phyloP scores from a whole-genome alignment of 2,113 vertebrate species.

The Misgurnus anguillicaudatus region DNA sequence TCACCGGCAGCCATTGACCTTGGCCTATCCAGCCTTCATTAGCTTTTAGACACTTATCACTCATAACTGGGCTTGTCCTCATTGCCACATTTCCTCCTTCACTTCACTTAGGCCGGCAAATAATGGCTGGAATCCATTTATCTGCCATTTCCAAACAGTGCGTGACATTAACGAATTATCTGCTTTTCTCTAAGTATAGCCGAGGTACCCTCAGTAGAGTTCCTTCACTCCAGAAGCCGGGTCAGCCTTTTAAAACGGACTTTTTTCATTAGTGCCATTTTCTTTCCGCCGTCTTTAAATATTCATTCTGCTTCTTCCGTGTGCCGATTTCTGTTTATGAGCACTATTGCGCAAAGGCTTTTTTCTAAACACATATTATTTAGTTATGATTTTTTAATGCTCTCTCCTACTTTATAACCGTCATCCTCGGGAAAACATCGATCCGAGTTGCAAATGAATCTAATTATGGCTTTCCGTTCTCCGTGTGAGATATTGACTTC shows the following conservation, averaged over 20 bases:
- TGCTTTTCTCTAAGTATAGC: slow-evolving; percentile 82
- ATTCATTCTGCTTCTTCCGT: slow-evolving; percentile 72
- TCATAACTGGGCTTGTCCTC: slow-evolving; percentile 82
- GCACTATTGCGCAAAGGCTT: slow-evolving; percentile 72
- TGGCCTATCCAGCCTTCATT: slow-evolving; percentile 82
- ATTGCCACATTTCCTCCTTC: slow-evolving; percentile 76
- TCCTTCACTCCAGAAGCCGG: slow-evolving; percentile 72
- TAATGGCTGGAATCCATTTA: slow-evolving; percentile 86
- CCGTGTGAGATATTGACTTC: slow-evolving; percentile 77
- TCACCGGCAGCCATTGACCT: slow-evolving; percentile 79
- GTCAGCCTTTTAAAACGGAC: slow-evolving; percentile 71
- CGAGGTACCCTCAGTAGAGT: slow-evolving; percentile 79
- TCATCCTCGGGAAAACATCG: slow-evolving; percentile 78
- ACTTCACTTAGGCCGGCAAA: slow-evolving; percentile 82
- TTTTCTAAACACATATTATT: slow-evolving; percentile 76
- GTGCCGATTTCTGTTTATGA: slow-evolving; percentile 70
- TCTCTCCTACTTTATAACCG: slow-evolving; percentile 74
- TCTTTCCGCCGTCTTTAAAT: slow-evolving; percentile 78
- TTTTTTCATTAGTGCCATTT: slow-evolving; percentile 70
- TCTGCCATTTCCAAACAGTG: slow-evolving; percentile 84
- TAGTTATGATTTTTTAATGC: slow-evolving; percentile 79
- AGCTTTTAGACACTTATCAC: slow-evolving; percentile 86
- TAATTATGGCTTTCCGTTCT: slow-evolving; percentile 77
- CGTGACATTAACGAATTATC: slow-evolving; percentile 83
- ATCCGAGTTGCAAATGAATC: slow-evolving; percentile 78